phyloP scores from a whole-genome alignment of 2,797 vertebrate species.

The Cossypha caffra region DNA sequence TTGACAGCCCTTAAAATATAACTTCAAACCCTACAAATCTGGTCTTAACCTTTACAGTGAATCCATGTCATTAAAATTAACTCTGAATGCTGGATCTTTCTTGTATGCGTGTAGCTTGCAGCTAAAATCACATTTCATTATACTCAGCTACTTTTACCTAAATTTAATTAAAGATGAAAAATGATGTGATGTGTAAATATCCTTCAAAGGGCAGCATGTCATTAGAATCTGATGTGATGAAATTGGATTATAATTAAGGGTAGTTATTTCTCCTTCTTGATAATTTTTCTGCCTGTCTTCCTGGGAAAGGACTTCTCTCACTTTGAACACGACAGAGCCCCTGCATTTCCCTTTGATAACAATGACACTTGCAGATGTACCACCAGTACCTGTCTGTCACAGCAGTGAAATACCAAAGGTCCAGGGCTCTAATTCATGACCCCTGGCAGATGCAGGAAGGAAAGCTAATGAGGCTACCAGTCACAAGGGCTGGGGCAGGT shows the following conservation, averaged over 20 bases:
- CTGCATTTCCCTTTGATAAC: neutral
- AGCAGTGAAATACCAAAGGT: neutral
- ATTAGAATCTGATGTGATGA: neutral
- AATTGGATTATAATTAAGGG: neutral
- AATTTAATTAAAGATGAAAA: slow-evolving; percentile 43
- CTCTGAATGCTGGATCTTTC: neutral
- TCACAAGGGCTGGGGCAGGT: neutral
- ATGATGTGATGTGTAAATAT: slow-evolving; percentile 21
- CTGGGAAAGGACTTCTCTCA: neutral
- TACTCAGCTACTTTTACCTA: neutral
- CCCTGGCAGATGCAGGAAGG: neutral
- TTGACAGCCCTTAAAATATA: neutral
- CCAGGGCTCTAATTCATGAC: neutral
- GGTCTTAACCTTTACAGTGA: neutral
- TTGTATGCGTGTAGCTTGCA: neutral
- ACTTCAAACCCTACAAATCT: neutral
- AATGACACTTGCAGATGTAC: neutral
- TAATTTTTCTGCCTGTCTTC: neutral
- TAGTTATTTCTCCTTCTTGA: neutral
- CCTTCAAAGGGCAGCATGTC: slow-evolving; percentile 33
- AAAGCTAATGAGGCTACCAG: neutral
- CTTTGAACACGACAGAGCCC: neutral
- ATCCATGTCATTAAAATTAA: slow-evolving; percentile 24
- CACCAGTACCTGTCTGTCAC: neutral
- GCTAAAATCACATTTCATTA: neutral